Conservation (phyloP, 2,888 invertebrate genomes). For the Nomada hirtipes region DNA sequence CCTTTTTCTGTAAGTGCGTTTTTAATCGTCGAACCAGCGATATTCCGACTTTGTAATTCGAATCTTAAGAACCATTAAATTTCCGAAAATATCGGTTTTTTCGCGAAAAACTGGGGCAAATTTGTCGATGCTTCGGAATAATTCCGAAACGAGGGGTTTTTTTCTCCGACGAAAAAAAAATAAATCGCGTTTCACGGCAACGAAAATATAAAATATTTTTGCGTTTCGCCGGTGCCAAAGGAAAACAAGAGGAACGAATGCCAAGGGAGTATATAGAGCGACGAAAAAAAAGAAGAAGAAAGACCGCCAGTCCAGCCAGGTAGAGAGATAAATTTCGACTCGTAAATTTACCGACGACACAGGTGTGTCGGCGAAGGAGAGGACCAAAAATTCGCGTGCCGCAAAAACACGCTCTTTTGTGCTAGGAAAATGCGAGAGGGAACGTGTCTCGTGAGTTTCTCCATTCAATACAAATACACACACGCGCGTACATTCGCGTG, state of each 20-base stretch:
- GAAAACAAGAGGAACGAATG: constrained; percentile 10
- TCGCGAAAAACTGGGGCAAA: no score
- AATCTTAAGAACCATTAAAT: no score
- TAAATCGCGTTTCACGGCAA: no score
- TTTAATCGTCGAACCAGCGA: neutral
- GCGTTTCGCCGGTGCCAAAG: constrained; percentile 6
- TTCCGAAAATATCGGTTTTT: no score
- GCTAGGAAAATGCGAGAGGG: constrained; percentile 38
- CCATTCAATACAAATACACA: constrained; percentile 17
- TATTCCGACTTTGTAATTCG: neutral
- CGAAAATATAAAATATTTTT: constrained; percentile 16
- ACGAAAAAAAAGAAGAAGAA: neutral
- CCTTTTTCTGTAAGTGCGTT: neutral
- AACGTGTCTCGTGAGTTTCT: constrained; percentile 31
- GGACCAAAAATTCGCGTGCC: constrained; percentile 46
- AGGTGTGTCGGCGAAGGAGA: constrained; percentile 53
- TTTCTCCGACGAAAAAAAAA: neutral
- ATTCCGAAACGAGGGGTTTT: neutral
- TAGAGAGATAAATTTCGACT: constrained; percentile 56
- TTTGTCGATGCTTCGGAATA: no score
- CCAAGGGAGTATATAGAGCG: neutral
- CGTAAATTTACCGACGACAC: constrained; percentile 53
- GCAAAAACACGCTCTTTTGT: constrained; percentile 58
- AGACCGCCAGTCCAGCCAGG: constrained; percentile 26
- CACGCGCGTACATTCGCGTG: neutral